Evolutionary conservation across 2,113 vertebrate genomes (phyloP), one percentile per base, ranked within the genome.

Genomic region (Puma concolor): DNA sequence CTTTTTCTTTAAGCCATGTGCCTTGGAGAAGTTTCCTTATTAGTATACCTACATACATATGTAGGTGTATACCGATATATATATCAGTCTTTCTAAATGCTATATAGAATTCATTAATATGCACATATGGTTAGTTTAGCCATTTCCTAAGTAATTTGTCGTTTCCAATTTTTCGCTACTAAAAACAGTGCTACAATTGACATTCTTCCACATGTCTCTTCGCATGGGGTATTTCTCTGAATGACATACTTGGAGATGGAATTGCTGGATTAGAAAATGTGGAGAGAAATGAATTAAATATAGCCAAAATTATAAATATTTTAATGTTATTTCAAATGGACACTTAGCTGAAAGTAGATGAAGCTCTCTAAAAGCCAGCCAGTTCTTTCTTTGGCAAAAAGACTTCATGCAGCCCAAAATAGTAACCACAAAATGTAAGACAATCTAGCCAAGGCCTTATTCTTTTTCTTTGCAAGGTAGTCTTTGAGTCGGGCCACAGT

Each of bases 261-360:
- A 88, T 79, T 96, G 54, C 38, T 82, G 52, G 69, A 91, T 94
- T 92, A 86, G 96, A 97, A 86, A 86, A 67, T 41, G 2, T 94
- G 94, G 66, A 90, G 33, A 80, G 27, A 77, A 92, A 84, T 97
- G 92, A 97, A 94, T 96, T 92, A 97, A 95, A 96, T 72, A 90
- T 80, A 48, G 67, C 92, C 93, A 60, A 96, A 94, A 95, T 81
- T 84, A 86, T 44, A 97, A 96, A 87, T 48, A 31, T 93, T 96
- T 95, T 90, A 88, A 54, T 27, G 44, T 94, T 86, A 67, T 94
- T 94, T 95, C 66, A 97, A 69, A 97, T 81, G 95, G 95, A 91
- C 94, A 92, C 96, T 94, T 79, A 86, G 88, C 94, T 88, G 31
- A 97, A 92, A 96, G 88, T 85, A 95, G 64, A 92, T 54, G 69